Conservation (phyloP, 2,113 vertebrate genomes). For the Symphodus melops region DNA sequence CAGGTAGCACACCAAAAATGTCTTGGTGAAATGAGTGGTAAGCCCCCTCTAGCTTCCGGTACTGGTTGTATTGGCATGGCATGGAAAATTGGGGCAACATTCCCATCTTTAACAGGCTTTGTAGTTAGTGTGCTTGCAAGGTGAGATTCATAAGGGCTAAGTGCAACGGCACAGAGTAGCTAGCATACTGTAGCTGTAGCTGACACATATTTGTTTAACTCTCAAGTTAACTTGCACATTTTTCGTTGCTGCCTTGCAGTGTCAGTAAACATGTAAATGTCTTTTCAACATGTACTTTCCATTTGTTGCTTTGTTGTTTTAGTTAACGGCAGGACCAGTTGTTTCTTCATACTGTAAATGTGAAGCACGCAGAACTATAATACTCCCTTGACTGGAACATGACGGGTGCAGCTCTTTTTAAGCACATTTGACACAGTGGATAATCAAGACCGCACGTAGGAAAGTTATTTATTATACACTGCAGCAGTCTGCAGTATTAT, state of each 20-base stretch:
- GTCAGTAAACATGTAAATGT: background rate
- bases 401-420: conserved; percentile 21
- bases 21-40: too few relatives aligned
- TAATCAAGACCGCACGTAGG: conserved; percentile 38
- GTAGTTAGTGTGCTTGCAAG: too few relatives aligned
- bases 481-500: conserved; percentile 20
- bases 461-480: conserved; percentile 33
- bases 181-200: too few relatives aligned
- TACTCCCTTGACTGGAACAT: conserved; percentile 30
- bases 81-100: too few relatives aligned
- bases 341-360: conserved; percentile 1
- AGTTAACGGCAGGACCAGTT: background rate
- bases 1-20: too few relatives aligned
- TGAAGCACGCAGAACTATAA: conserved; percentile 1
- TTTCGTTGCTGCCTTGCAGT: background rate
- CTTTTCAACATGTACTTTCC: background rate
- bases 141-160: too few relatives aligned
- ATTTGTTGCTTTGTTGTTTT: conserved; percentile 20
- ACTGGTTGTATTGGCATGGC: too few relatives aligned
- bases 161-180: too few relatives aligned
- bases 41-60: too few relatives aligned
- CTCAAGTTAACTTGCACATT: too few relatives aligned
- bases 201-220: too few relatives aligned
- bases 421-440: conserved; percentile 19
- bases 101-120: too few relatives aligned